Evolutionary conservation across 2,797 vertebrate species (phyloP).

Genomic region (Diplodus puntazzo): DNA sequence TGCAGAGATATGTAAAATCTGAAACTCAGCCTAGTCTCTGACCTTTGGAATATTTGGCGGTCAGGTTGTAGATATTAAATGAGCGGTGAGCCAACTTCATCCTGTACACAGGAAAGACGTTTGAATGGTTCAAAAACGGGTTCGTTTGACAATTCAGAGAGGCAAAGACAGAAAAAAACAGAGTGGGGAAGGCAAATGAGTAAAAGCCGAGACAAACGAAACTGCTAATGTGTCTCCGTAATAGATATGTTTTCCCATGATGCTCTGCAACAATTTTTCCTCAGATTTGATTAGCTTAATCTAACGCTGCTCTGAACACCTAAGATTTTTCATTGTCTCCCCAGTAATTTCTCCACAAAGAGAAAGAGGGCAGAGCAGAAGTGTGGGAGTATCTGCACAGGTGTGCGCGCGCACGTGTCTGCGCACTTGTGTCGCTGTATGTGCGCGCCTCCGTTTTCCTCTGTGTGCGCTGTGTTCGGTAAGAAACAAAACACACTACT

Average conservation of each 20-base stretch:
- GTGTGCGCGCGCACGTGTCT: constrained; percentile 51
- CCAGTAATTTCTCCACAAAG: constrained; percentile 68
- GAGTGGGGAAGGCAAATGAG: constrained; percentile 42
- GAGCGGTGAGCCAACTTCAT: constrained; percentile 22
- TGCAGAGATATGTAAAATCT: constrained; percentile 47
- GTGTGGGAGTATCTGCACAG: constrained; percentile 32
- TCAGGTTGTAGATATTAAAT: constrained; percentile 39
- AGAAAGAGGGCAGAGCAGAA: constrained; percentile 34
- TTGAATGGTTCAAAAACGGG: constrained; percentile 7
- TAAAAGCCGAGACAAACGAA: constrained; percentile 69
- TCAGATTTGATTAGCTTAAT: constrained; percentile 82
- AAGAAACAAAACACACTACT: constrained; percentile 71
- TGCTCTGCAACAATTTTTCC: constrained; percentile 76
- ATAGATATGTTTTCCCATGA: constrained; percentile 81
- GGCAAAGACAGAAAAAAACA: constrained; percentile 34
- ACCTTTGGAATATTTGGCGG: constrained; percentile 47
- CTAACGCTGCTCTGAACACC: constrained; percentile 79
- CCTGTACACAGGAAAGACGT: constrained; percentile 11
- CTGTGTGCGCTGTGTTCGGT: constrained; percentile 54
- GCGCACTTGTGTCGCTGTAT: constrained; percentile 22
- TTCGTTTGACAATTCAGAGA: constrained; percentile 15
- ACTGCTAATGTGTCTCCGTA: constrained; percentile 76
- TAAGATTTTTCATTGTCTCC: constrained; percentile 83
- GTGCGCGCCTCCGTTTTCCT: constrained; percentile 45
- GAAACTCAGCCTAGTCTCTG: constrained; percentile 34